phyloP scores from a whole-genome alignment of 1,140 invertebrate genomes.

The Drosophila sp. region DNA sequence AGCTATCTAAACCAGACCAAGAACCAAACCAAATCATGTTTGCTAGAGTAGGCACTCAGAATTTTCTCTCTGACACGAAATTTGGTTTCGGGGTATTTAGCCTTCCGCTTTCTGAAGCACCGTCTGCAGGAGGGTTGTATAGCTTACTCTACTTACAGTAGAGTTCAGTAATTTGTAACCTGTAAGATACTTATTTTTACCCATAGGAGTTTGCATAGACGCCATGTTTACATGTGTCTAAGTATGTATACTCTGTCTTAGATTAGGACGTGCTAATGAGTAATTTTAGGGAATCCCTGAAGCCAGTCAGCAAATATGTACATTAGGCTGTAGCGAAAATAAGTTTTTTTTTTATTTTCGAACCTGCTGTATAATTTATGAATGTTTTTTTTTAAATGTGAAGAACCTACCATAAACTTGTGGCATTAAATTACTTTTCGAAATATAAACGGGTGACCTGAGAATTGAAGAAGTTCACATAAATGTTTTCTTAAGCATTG shows the following conservation, averaged over 20 bases:
- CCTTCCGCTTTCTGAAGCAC: constrained; percentile 38
- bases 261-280: constrained; percentile 73
- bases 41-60: not conserved
- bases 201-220: constrained; percentile 1
- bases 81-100: constrained; percentile 48
- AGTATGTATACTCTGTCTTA: constrained; percentile 15
- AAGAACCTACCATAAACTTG: no score
- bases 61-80: constrained; percentile 24
- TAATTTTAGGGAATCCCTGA: constrained; percentile 38
- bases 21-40: constrained; percentile 17
- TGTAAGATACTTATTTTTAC: not conserved
- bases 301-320: not conserved
- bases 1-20: constrained; percentile 17
- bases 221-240: constrained; percentile 6
- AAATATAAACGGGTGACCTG: no score
- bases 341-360: no score
- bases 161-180: no score
- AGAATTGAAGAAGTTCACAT: no score
- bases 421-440: no score
- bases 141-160: not conserved
- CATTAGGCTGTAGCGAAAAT: no score
- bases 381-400: no score
- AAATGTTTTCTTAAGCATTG: no score
- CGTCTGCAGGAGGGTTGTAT: not conserved
- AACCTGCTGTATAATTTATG: no score